Evolutionary conservation across 1,140 invertebrate genomes (phyloP), one percentile per base, ranked within the genome.

Genomic region (Bombus turneri): DNA sequence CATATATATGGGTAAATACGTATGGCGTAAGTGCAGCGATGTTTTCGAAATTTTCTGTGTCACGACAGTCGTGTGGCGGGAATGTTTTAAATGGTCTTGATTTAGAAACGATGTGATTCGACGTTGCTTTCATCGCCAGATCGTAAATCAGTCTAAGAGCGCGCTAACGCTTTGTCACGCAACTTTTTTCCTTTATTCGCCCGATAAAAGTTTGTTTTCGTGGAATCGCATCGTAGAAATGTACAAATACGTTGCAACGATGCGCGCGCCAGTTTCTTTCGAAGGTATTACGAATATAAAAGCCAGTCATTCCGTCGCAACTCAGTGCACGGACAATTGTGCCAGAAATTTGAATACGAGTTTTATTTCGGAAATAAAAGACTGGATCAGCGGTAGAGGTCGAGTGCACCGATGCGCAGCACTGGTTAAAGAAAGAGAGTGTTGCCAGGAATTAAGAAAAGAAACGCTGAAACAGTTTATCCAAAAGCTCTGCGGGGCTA

Each of bases 401-500:
- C n/a, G n/a, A 22, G 39, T 71, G 43, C 31, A 13, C 15, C 47
- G 37, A 59, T 28, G 43, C 47, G 47, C 18, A 12, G 25, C 5
- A 2, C 31, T 6, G 34, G 4, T 53, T 62, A 25, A 66, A 28
- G 41, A 34, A 53, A 39, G 15, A 66, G 73, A 28, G 41, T 37
- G 72, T 76, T 66, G 41, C 59, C 5, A n/a, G 22, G 59, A 41
- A 83, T 83, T 77, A 68, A 75, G 72, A 28, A 53, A 83, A 76
- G 59, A 53, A 76, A 83, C 81, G 59, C 28, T 25, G 59, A 28
- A 74, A 77, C 18, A 15, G 73, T 77, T 76, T 37, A 47, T 28
- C 47, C 71, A 31, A 64, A 82, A 82, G 39, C 81, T 64, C 41
- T 39, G 72, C 9, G 37, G 41, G 18, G 41, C 81, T 76, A 76